Percentiles rank a stretch among this genome's conserved stretches.
phyloP scores from a whole-genome alignment of 2,888 invertebrate genomes.

The Mongoloraphidia duomilia region DNA sequence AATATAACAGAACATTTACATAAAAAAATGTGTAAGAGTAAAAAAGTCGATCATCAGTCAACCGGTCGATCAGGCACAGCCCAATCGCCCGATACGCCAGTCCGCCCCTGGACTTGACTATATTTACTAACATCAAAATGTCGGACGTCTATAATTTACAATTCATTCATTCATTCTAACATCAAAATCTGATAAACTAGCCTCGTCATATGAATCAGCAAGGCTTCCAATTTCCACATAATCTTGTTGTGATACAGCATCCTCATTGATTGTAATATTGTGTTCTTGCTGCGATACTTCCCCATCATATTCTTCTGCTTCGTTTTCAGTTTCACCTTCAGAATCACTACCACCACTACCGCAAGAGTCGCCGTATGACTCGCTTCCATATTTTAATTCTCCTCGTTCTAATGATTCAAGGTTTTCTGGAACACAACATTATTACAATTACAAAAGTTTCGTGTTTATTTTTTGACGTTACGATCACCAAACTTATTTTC shows the following conservation, averaged over 20 bases:
- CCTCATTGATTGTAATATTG: slow-evolving; percentile 24
- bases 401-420: slow-evolving; percentile 72
- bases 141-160: too few species aligned
- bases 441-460: too few species aligned
- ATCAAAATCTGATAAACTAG: slow-evolving; percentile 5
- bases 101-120: too few species aligned
- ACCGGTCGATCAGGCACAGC: too few species aligned
- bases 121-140: background rate
- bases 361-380: slow-evolving; percentile 35
- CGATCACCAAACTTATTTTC: too few species aligned
- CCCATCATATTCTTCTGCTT: slow-evolving; percentile 38
- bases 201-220: slow-evolving; percentile 6
- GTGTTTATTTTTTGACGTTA: too few species aligned
- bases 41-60: too few species aligned
- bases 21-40: too few species aligned
- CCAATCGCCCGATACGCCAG: too few species aligned
- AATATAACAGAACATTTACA: too few species aligned
- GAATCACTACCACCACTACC: slow-evolving; percentile 53
- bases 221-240: slow-evolving; percentile 5
- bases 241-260: slow-evolving; percentile 25
- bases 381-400: slow-evolving; percentile 68
- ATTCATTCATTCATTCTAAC: too few species aligned
- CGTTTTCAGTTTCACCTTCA: slow-evolving; percentile 36
- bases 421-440: slow-evolving; percentile 39
- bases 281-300: slow-evolving; percentile 31